phyloP scores from a whole-genome alignment of 2,888 invertebrate species.

The Acholoe squamosa region DNA sequence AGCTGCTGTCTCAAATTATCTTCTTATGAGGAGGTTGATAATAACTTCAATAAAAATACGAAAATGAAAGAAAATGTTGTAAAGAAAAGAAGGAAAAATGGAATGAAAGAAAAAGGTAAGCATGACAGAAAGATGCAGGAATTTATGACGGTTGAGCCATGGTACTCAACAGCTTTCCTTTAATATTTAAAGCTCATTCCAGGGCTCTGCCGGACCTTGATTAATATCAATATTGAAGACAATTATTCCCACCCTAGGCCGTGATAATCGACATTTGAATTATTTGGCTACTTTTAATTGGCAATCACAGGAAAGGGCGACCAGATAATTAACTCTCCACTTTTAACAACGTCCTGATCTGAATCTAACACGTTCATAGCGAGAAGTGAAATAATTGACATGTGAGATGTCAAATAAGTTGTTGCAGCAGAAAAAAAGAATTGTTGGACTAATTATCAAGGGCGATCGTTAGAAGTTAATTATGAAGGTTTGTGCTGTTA shows the following conservation, averaged over 20 bases:
- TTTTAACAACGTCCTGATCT: not conserved
- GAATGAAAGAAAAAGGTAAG: no score
- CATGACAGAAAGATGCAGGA: no score
- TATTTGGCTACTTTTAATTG: not conserved
- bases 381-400: no score
- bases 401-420: no score
- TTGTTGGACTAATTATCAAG: no score
- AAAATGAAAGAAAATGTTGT: not conserved
- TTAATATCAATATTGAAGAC: slow-evolving; percentile 29
- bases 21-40: no score
- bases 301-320: not conserved
- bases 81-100: no score
- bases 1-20: not conserved
- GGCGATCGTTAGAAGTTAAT: no score
- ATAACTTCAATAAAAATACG: not conserved
- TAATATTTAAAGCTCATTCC: not conserved
- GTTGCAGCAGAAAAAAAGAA: no score
- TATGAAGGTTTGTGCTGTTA: no score
- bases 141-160: no score
- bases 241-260: slow-evolving; percentile 11
- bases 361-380: not conserved
- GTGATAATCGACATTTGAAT: not conserved
- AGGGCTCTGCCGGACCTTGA: not conserved
- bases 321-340: not conserved
- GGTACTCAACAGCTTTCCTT: not conserved